Base-by-base conservation (phyloP, 1,140 invertebrate genomes). In the Vanessa atalanta region DNA sequence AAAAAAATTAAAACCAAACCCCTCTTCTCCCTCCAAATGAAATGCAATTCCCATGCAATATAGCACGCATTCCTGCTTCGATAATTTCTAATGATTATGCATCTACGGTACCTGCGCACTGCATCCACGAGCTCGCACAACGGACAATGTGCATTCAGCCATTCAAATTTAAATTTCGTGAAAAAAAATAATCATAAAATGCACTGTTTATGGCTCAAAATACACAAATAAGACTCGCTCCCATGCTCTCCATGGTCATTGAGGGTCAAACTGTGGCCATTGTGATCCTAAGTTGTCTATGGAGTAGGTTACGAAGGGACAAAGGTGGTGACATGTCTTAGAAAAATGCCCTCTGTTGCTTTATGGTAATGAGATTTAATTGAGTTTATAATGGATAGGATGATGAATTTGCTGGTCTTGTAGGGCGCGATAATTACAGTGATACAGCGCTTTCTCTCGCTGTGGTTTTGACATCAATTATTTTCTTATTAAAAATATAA, bases 161-260 rank as follows among this genome's bases (percentile, higher is more conserved):
- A 89, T 92, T 91, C 81, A 84, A 67, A 92, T 91, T 90, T 78
- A 86, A 91, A 92, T 91, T 71, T 78, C 73, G 43, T 72, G 80
- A 85, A 83, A 83, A 87, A 88, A 86, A 88, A 91, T 89, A 57
- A 88, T 84, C 88, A 90, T 92, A 92, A 92, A 92, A 91, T 81
- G 86, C 86, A 87, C 87, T 92, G 90, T 92, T 92, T 92, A 92
- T 92, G 91, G 87, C 90, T 90, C 79, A 91, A 92, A 92, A 90
- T 92, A 92, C 88, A 92, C 90, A 91, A 93, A 92, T 90, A 92
- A 81, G 80, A 81, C 61, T 83, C 82, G 81, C 84, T 87, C 88
- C 83, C 81, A 81, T 82, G 77, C 73, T 81, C 83, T 87, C 83
- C 81, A 81, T 82, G 77, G 74, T 81, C 83, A 75, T 86, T 86